Evolutionary conservation across 2,113 vertebrate genomes (phyloP), one percentile per base, ranked within the genome.

Genomic region (Chascanopsetta lugubris): DNA sequence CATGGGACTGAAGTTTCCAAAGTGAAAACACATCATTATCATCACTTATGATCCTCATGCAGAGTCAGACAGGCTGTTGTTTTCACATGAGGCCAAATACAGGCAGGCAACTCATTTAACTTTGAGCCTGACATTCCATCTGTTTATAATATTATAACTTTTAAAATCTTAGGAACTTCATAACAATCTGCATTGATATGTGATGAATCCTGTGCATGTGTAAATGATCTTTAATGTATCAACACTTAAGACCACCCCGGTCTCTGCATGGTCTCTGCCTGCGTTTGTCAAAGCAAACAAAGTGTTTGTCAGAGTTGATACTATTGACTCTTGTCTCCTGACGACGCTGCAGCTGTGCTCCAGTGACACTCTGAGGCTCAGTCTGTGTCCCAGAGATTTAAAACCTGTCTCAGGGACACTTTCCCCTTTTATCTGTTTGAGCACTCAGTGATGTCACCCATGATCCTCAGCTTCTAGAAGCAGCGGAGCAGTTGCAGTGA

Each of bases 291-390:
- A 66, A 61, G 46, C 55, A 50, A 68, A 68, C 55, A 1, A 30
- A 43, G 53, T 75, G 65, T 82, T 84, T 84, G 78, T 60, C 61
- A 49, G 65, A 50, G 60, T 42, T 84, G 72, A 84, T 81, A 24
- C 42, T 75, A 3, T 83, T 73, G 74, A 70, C 72, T 76, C 55
- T 42, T 5, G 61, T 27, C 46, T 48, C 46, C 43, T 45, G 68
- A 62, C 48, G 75, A 57, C 15, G 18, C 42, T 20, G 51, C 53
- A 61, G 76, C 75, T 79, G 72, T 34, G 64, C 45, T 42, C 29
- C 15, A 8, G 42, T 21, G 9, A 11, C 40, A 20, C 10, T n/a
- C n/a, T 21, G 0, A 40, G 26, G 34, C 34, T 69, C 21, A 61
- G 36, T 40, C 47, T 15, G 22, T 29, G n/a, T 34, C 59, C 18